Evolutionary conservation across 1,140 invertebrate species (phyloP).

Genomic region (Megalonaias nervosa): DNA sequence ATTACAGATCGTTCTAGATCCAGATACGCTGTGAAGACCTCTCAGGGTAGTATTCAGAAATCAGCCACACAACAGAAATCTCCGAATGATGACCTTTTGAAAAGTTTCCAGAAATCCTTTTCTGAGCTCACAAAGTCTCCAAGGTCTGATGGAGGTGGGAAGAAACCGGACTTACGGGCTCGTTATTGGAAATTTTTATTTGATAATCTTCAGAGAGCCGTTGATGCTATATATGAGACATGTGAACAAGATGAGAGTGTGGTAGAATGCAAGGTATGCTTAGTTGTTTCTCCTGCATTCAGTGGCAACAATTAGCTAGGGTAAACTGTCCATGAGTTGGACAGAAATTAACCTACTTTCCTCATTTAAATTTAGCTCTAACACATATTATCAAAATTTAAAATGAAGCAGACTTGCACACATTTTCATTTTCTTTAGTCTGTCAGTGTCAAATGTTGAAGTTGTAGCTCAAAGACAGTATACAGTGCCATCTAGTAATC

Average conservation of each 20-base stretch:
- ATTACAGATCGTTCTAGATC: too few relatives aligned
- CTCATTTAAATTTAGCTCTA: too few relatives aligned
- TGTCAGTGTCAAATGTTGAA: too few relatives aligned
- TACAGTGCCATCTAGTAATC: too few relatives aligned
- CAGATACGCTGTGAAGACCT: not conserved
- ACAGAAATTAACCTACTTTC: too few relatives aligned
- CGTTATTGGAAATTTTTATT: conserved; percentile 96
- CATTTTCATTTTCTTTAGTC: too few relatives aligned
- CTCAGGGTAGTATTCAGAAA: conserved; percentile 27
- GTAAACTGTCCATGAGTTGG: too few relatives aligned
- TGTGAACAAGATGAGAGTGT: conserved; percentile 79
- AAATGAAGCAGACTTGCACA: too few relatives aligned
- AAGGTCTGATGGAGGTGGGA: conserved; percentile 57
- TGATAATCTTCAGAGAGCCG: conserved; percentile 92
- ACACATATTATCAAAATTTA: too few relatives aligned
- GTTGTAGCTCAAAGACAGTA: too few relatives aligned
- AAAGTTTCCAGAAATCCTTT: conserved; percentile 22
- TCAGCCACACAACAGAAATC: conserved; percentile 30
- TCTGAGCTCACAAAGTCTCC: conserved; percentile 60
- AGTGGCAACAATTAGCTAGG: too few relatives aligned
- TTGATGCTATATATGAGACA: conserved; percentile 81
- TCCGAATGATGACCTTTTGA: conserved; percentile 30
- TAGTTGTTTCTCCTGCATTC: not conserved
- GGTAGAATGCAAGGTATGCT: conserved; percentile 77
- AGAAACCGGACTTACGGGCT: conserved; percentile 81